Evolutionary conservation across 2,113 vertebrate species (phyloP).

Genomic region (Etia nguti): DNA sequence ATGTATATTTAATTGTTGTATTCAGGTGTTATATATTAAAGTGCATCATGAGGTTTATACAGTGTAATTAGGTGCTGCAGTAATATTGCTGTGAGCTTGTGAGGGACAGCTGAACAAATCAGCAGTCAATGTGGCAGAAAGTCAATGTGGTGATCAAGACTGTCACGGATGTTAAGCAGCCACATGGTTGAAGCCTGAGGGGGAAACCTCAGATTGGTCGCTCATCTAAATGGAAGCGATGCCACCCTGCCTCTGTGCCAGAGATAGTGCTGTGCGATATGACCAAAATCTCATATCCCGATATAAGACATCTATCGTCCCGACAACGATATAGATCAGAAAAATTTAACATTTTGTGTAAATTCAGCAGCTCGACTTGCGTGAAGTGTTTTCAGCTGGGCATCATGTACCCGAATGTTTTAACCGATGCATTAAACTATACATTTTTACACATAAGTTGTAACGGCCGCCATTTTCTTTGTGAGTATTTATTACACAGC

Average conservation of each 20-base stretch:
- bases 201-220: neutral
- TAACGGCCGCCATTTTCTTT: too few species aligned
- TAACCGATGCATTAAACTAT: too few species aligned
- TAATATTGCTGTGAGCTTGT: neutral
- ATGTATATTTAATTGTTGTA: neutral
- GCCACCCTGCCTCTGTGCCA: neutral
- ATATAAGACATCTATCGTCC: too few species aligned
- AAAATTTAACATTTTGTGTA: too few species aligned
- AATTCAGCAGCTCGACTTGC: too few species aligned
- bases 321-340: too few species aligned
- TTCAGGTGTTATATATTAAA: neutral
- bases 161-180: neutral
- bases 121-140: neutral
- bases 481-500: too few species aligned
- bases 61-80: neutral
- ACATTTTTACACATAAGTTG: too few species aligned
- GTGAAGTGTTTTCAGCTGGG: too few species aligned
- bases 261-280: too few species aligned
- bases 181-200: neutral
- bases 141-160: conserved; percentile 9
- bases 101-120: neutral
- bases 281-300: too few species aligned
- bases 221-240: neutral
- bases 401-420: too few species aligned
- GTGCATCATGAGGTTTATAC: neutral